A percentile compares a stretch with the other conserved stretches of the same genome.
Evolutionary conservation across 92 coral and sea anemone species (phyloP).

Genomic region (Porites rus): DNA sequence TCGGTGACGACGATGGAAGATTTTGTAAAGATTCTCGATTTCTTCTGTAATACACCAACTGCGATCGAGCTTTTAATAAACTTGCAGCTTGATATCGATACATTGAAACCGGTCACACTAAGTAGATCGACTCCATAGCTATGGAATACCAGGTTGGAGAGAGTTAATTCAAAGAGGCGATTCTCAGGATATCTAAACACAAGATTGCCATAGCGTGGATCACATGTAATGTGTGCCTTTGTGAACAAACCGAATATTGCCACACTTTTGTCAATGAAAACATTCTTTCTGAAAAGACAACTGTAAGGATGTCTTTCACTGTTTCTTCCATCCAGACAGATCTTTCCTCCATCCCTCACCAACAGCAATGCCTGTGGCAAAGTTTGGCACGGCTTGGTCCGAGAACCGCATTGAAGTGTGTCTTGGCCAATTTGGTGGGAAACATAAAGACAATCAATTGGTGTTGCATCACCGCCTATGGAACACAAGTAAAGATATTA

Average conservation of each 20-base stretch:
- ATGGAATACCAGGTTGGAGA: constrained; percentile 7
- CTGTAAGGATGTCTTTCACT: not conserved
- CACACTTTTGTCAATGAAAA: not conserved
- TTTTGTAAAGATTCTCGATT: not conserved
- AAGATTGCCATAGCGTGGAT: not conserved
- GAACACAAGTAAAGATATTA: not conserved
- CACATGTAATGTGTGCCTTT: not conserved
- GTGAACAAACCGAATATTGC: not conserved
- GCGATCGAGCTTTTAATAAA: not conserved
- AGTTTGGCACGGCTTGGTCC: not conserved
- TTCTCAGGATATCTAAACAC: not conserved
- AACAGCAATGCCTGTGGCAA: not conserved
- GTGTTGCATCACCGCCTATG: not conserved
- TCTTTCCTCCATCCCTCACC: not conserved
- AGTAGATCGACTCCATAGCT: not conserved
- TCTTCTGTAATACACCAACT: not conserved
- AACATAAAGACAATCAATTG: constrained; percentile 13
- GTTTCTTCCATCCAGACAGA: not conserved
- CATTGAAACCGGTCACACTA: not conserved
- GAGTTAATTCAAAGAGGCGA: not conserved
- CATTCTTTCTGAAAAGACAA: not conserved
- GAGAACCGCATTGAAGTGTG: not conserved
- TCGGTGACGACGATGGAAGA: not conserved
- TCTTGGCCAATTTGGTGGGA: not conserved
- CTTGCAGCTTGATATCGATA: not conserved